Evolutionary conservation across 1,140 invertebrate genomes (phyloP).

Genomic region (Heterodera carotae): DNA sequence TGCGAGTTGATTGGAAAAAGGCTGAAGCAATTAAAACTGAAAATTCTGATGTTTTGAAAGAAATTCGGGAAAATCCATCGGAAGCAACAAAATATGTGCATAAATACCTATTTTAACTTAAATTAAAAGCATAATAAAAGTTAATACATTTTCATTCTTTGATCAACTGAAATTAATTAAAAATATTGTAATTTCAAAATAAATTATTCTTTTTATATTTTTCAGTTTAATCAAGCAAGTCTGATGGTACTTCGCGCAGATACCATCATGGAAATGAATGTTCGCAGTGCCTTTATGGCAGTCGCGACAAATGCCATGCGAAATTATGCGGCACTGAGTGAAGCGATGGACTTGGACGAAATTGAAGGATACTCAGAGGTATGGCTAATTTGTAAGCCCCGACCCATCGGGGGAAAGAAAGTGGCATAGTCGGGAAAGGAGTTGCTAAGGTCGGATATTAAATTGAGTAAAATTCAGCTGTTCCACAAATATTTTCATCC

Average conservation of each 20-base stretch:
- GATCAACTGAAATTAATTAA: too few relatives aligned
- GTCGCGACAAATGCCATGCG: background rate
- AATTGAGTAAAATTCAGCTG: background rate
- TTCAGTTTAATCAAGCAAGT: background rate
- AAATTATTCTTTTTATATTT: background rate
- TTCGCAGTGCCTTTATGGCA: background rate
- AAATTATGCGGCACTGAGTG: background rate
- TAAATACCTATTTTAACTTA: background rate
- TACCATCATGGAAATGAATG: background rate
- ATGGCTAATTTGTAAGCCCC: too few relatives aligned
- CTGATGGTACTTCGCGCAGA: background rate
- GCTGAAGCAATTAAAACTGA: too few relatives aligned
- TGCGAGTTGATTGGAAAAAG: too few relatives aligned
- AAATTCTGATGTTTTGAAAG: too few relatives aligned
- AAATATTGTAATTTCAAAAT: too few relatives aligned
- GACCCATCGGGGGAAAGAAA: too few relatives aligned
- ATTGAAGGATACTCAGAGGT: background rate
- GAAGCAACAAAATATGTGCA: too few relatives aligned
- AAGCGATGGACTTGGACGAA: background rate
- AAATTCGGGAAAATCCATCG: too few relatives aligned
- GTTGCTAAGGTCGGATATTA: background rate
- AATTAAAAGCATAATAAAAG: too few relatives aligned
- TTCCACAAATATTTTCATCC: background rate
- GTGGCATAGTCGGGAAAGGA: too few relatives aligned
- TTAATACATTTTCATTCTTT: too few relatives aligned